Percentiles rank a stretch among this genome's conserved stretches.
Conservation (phyloP, 2,888 invertebrate genomes). For the Habroteleia sp. region DNA sequence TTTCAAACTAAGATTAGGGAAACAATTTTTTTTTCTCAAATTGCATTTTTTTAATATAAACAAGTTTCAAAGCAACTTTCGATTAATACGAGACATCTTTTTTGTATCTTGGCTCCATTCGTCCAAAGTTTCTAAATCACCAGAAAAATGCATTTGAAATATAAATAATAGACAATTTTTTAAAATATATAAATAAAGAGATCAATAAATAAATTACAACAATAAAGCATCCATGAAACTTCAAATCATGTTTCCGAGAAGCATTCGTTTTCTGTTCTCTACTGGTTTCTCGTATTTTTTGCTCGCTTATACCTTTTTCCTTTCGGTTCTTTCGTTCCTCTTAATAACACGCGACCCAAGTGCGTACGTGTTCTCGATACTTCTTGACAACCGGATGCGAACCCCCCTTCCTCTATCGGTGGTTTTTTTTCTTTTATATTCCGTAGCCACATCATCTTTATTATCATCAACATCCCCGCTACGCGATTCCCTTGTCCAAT, state of each 20-base stretch:
- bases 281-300: conserved; percentile 11
- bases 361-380: conserved; percentile 67
- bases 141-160: no score
- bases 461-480: conserved; percentile 68
- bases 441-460: conserved; percentile 69
- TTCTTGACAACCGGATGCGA: conserved; percentile 73
- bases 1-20: no score
- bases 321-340: conserved; percentile 53
- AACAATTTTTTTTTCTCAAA: no score
- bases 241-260: conserved; percentile 6
- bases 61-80: no score
- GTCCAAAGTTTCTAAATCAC: no score
- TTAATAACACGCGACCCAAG: conserved; percentile 64
- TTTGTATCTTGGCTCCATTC: no score
- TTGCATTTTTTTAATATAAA: no score
- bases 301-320: conserved; percentile 33
- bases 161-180: no score
- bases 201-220: no score
- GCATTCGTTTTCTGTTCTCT: background rate
- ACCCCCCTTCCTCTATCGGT: conserved; percentile 35
- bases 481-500: conserved; percentile 27
- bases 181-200: no score
- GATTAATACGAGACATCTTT: no score
- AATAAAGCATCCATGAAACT: background rate
- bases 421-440: conserved; percentile 66